Evolutionary conservation across 2,797 vertebrate genomes (phyloP), one percentile per base, ranked within the genome.

Genomic region (Menidia menidia): DNA sequence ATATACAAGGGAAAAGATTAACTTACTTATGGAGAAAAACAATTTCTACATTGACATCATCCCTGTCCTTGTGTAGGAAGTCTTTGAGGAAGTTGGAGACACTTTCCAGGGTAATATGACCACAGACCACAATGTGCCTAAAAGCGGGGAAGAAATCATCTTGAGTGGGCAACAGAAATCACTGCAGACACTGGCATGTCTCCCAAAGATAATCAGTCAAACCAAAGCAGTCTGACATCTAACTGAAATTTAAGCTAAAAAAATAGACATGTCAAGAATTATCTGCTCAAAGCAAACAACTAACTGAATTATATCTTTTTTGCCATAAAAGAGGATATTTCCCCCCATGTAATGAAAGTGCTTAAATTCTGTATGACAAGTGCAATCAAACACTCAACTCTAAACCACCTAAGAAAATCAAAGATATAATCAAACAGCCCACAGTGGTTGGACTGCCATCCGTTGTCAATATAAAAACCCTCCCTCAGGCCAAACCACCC

Each of bases 1-100:
- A 68, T 25, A 15, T 43, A 53, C 68, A 64, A 67, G 83, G 64
- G 32, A 71, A 81, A 85, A 80, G 31, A 67, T 83, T 2, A 89
- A 96, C 97, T 98, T 93, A 98, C 98, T 99, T 99, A 97, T 99
- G 98, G 92, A 99, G 97, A 97, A 99, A 99, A 94, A 99, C 97
- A 68, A 99, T 99, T 96, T 99, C 98, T 96, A 99, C 98, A 86
- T 99, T 99, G 94, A 99, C 98, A 95, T 99, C 98, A 78, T 99
- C 98, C 94, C 98, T 97, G 95, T 99, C 98, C 95, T 99, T 99
- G 96, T 99, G 98, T 93, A 99, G 95, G 95, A 99, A 99, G 95
- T 99, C 98, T 96, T 99, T 99, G 90, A 99, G 95, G 94, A 99
- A 99, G 95, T 99, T 99, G 95, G 98, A 99, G 84, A 99, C 98